Conservation (phyloP, 1,140 invertebrate genomes). For the Leptinotarsa undecemlineata region DNA sequence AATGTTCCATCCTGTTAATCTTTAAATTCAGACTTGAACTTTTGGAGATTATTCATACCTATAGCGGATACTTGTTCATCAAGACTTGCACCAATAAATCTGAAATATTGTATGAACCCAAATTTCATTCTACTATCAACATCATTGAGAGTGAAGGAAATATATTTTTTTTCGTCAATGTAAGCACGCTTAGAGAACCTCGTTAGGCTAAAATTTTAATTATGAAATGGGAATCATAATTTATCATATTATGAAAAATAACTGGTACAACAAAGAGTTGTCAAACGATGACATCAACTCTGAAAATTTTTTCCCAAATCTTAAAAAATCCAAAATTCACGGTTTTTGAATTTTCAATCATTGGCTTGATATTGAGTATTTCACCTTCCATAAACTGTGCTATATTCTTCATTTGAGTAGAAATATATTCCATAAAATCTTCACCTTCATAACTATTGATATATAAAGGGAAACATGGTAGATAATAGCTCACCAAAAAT, state of each 20-base stretch:
- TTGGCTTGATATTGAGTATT: too few species aligned
- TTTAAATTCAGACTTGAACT: constrained; percentile 26
- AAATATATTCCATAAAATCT: too few species aligned
- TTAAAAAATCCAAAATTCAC: too few species aligned
- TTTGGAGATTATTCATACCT: constrained; percentile 13
- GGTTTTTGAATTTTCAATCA: too few species aligned
- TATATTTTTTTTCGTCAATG: not conserved
- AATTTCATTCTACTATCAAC: not conserved
- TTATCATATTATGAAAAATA: not conserved
- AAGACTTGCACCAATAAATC: not conserved
- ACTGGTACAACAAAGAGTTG: not conserved
- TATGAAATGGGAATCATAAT: not conserved
- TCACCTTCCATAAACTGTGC: too few species aligned
- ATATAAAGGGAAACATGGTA: too few species aligned
- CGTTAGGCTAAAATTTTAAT: not conserved
- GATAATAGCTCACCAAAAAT: too few species aligned
- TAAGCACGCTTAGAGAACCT: not conserved
- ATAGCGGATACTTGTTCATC: not conserved
- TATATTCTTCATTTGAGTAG: too few species aligned
- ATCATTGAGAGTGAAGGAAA: not conserved
- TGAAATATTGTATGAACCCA: not conserved
- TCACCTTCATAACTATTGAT: too few species aligned
- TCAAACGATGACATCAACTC: not conserved
- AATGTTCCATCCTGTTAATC: constrained; percentile 10
- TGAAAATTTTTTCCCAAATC: too few species aligned